Percentiles rank a stretch among this genome's conserved stretches.
These are phyloP conservation scores for Chloromyia formosa DNA, from an alignment of 2,888 invertebrate genomes.

Conservation along the genomic window DNA sequence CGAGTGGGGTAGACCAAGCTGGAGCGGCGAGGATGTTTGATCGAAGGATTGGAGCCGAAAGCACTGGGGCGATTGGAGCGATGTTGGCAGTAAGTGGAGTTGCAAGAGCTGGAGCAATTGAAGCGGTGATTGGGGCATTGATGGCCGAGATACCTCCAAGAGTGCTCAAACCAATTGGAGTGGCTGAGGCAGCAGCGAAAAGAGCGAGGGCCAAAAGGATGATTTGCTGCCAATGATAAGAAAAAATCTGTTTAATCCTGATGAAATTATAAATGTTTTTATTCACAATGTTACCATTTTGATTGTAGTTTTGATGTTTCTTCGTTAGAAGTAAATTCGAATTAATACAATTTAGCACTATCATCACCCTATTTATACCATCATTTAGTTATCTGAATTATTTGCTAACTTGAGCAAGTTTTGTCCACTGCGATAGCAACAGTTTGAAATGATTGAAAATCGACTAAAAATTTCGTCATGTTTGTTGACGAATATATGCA, in stretches of 20 bases:
- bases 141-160: neutral
- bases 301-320: neutral
- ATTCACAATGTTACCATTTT: too few species aligned
- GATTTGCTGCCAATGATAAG: neutral
- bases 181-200: neutral
- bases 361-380: conserved; percentile 4
- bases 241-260: too few species aligned
- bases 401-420: too few species aligned
- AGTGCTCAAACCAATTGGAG: neutral
- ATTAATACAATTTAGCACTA: neutral
- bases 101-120: neutral
- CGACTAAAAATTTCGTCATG: too few species aligned
- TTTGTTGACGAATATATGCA: too few species aligned
- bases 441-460: too few species aligned
- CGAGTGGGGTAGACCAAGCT: neutral
- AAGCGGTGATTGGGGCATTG: neutral
- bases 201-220: neutral
- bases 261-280: too few species aligned
- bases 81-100: neutral
- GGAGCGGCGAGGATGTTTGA: too few species aligned
- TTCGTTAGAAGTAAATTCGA: too few species aligned
- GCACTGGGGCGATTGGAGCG: neutral
- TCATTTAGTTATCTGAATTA: too few species aligned
- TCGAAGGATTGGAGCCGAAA: neutral
- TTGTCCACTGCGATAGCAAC: too few species aligned